Evolutionary conservation across 2,113 vertebrate genomes (phyloP).

Genomic region (Cochlearius cochlearius): DNA sequence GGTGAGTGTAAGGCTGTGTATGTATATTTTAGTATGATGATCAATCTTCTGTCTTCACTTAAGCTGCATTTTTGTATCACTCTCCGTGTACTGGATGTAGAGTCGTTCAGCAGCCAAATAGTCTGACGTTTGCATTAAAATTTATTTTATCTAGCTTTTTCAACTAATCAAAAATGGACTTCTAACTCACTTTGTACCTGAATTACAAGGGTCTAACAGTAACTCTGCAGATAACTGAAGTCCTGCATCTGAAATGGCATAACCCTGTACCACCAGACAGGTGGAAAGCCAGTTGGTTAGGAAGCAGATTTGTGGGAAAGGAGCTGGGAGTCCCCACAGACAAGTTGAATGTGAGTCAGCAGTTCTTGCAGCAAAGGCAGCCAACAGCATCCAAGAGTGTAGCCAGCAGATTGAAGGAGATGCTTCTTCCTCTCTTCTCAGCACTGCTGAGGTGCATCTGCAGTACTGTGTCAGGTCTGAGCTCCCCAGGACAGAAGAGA

Average conservation of each 20-base stretch:
- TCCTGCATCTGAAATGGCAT: neutral
- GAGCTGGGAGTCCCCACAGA: neutral
- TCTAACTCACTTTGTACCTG: neutral
- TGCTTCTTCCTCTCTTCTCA: neutral
- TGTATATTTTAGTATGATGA: neutral
- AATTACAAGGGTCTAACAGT: neutral
- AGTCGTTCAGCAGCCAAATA: neutral
- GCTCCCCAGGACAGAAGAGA: neutral
- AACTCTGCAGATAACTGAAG: neutral
- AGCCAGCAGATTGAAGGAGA: neutral
- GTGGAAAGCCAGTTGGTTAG: neutral
- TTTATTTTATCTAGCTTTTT: neutral
- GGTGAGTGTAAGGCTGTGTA: too few species aligned
- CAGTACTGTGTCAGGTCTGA: neutral
- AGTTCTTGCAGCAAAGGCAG: neutral
- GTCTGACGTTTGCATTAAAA: neutral
- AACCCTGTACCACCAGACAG: neutral
- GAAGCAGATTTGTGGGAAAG: neutral
- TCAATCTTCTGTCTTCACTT: neutral
- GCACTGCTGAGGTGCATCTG: fast-evolving
- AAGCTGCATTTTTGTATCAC: neutral
- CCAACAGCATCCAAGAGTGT: neutral
- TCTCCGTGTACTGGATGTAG: fast-evolving
- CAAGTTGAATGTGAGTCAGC: neutral
- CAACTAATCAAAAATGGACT: neutral